Evolutionary conservation across 2,797 vertebrate genomes (phyloP).

Genomic region (Helostoma temminkii): DNA sequence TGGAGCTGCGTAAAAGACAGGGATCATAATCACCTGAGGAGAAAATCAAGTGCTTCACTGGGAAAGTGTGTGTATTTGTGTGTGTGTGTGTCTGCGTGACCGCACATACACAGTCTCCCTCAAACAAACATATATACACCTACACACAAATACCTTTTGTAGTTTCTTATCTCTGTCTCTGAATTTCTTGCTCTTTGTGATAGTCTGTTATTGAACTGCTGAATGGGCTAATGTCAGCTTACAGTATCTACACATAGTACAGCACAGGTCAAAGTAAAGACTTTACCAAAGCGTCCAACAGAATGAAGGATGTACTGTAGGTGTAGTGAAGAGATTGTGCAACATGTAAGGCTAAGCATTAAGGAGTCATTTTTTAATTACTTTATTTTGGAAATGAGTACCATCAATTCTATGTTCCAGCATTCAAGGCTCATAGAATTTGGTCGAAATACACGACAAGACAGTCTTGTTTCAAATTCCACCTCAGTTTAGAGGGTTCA

Average conservation of each 20-base stretch:
- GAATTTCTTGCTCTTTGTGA: conserved; percentile 66
- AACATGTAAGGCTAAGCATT: neutral
- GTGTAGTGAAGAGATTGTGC: conserved; percentile 29
- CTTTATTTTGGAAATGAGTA: neutral
- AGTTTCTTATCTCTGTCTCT: conserved; percentile 35
- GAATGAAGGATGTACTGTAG: conserved; percentile 6
- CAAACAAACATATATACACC: conserved; percentile 19
- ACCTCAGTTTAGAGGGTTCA: neutral
- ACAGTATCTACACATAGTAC: conserved; percentile 74
- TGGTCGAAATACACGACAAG: conserved; percentile 2
- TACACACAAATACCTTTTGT: conserved; percentile 47
- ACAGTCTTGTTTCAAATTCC: conserved; percentile 5
- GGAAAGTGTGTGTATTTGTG: conserved; percentile 21
- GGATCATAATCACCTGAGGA: conserved; percentile 79
- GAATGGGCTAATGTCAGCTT: conserved; percentile 77
- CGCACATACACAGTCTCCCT: conserved; percentile 2
- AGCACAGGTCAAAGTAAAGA: conserved; percentile 68
- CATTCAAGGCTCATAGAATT: conserved; percentile 6
- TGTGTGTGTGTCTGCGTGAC: conserved; percentile 5
- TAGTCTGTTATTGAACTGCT: conserved; percentile 59
- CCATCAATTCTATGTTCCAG: neutral
- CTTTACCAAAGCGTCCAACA: conserved; percentile 62
- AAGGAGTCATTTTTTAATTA: neutral
- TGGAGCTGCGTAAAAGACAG: conserved; percentile 76
- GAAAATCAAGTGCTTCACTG: conserved; percentile 67